Percentiles rank a stretch among this genome's conserved stretches.
These are phyloP conservation scores for Ornithorhynchus anatinus DNA, from an alignment of 2,113 vertebrate species.

Conservation along the genomic window DNA sequence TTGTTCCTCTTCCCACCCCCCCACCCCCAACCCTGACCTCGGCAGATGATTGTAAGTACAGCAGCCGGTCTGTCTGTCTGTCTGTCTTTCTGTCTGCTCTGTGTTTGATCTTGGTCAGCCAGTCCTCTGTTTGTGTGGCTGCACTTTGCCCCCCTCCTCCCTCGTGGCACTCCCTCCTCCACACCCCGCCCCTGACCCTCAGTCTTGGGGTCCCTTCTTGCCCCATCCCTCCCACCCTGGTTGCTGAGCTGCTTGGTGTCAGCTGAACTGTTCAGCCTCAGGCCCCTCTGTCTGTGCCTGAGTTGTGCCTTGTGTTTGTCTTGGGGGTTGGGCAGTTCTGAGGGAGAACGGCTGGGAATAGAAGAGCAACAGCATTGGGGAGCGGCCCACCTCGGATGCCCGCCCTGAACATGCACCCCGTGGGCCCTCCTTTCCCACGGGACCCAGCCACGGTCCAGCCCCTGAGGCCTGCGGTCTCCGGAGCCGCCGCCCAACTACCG, in stretches of 20 bases:
- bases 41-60: conserved; percentile 99
- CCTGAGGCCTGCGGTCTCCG: background rate
- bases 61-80: conserved; percentile 84
- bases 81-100: conserved; percentile 89
- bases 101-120: conserved; percentile 76
- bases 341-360: rapidly evolving
- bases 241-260: conserved; percentile 61
- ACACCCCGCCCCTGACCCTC: conserved; percentile 22
- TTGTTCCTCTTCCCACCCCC: conserved; percentile 57
- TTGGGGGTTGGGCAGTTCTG: background rate
- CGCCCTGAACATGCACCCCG: too few species aligned
- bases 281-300: background rate
- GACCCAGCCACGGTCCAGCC: background rate
- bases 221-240: conserved; percentile 51
- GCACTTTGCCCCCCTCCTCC: conserved; percentile 52
- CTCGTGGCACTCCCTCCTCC: conserved; percentile 8
- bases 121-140: conserved; percentile 84
- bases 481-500: background rate
- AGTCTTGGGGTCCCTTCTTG: conserved; percentile 27
- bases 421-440: background rate
- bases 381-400: too few species aligned
- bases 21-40: conserved; percentile 42
- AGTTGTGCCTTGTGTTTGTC: background rate
- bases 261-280: conserved; percentile 26
- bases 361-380: background rate